Evolutionary conservation across 2,797 vertebrate species (phyloP).

Genomic region (Kryptopterus vitreolus): DNA sequence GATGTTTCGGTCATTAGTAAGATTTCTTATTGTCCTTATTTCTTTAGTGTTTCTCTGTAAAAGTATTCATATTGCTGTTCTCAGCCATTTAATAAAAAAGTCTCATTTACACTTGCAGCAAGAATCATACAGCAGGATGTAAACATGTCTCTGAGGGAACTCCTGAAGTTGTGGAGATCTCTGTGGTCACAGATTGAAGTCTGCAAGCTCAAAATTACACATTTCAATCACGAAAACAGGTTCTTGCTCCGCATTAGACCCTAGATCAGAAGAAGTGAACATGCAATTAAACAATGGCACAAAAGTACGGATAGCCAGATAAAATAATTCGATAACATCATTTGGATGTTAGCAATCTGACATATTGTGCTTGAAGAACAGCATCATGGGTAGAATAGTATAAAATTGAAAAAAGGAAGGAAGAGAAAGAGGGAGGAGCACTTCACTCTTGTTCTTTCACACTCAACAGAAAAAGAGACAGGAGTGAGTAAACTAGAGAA

Average conservation of each 20-base stretch:
- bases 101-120: neutral
- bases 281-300: neutral
- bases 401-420: conserved; percentile 53
- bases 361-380: neutral
- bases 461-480: conserved; percentile 19
- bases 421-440: conserved; percentile 48
- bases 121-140: neutral
- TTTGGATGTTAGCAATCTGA: neutral
- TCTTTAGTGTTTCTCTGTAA: neutral
- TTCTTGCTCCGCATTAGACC: neutral
- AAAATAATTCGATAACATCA: neutral
- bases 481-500: conserved; percentile 34
- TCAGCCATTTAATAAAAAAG: neutral
- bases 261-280: neutral
- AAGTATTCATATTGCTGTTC: neutral
- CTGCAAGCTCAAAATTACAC: conserved; percentile 2
- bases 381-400: conserved; percentile 34
- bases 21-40: neutral
- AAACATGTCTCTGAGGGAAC: conserved; percentile 1
- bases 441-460: conserved; percentile 50
- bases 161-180: neutral
- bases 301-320: neutral
- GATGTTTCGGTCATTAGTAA: neutral
- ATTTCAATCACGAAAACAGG: neutral
- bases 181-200: neutral